Evolutionary conservation across 2,888 invertebrate genomes (phyloP).

Genomic region (Troilus luridus): DNA sequence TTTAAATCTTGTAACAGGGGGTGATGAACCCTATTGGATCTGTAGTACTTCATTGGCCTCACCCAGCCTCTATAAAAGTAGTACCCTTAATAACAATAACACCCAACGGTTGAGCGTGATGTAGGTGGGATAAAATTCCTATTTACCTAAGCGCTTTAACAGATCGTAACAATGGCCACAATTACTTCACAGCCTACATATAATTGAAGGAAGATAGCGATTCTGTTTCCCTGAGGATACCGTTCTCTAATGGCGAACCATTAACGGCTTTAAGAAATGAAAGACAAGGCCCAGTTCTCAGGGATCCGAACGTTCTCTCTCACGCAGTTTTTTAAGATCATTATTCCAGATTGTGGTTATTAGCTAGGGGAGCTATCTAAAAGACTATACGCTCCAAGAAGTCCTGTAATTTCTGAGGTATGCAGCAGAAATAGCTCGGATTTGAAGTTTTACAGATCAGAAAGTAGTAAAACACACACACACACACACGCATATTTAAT

Average conservation of each 20-base stretch:
- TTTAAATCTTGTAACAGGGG: too few relatives aligned
- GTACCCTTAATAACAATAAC: too few relatives aligned
- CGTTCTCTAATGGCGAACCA: background rate
- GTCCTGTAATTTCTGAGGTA: background rate
- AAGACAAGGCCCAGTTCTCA: background rate
- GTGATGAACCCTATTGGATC: too few relatives aligned
- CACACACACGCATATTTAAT: too few relatives aligned
- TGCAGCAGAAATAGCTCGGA: background rate
- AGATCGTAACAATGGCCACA: too few relatives aligned
- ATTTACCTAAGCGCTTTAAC: too few relatives aligned
- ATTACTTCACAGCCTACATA: background rate
- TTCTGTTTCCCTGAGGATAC: background rate
- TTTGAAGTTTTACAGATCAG: background rate
- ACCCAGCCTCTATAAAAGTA: too few relatives aligned
- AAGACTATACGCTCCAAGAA: background rate
- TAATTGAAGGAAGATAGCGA: background rate
- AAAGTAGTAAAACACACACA: too few relatives aligned
- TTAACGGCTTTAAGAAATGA: background rate
- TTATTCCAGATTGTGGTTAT: slow-evolving; percentile 2
- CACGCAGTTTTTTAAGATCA: slow-evolving; percentile 4
- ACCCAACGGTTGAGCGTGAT: too few relatives aligned
- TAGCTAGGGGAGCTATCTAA: slow-evolving; percentile 7
- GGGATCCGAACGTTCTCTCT: background rate
- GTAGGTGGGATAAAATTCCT: too few relatives aligned
- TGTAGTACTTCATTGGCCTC: too few relatives aligned